phyloP scores from a whole-genome alignment of 2,113 vertebrate species.

The Scytalopus superciliaris region DNA sequence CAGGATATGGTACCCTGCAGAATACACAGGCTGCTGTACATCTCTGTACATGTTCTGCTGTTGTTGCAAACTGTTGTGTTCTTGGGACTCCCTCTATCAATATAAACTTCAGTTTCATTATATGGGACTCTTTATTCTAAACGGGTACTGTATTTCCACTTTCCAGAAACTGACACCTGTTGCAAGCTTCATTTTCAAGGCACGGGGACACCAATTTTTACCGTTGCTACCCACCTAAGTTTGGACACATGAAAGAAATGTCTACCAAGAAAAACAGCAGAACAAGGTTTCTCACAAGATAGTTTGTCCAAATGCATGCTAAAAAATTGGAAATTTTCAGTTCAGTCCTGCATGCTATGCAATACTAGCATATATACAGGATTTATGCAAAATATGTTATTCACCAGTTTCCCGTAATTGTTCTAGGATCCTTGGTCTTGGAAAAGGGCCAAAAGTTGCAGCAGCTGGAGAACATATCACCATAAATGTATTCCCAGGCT shows the following conservation, averaged over 20 bases:
- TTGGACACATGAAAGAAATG: neutral
- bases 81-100: neutral
- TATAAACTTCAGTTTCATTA: neutral
- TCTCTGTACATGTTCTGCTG: neutral
- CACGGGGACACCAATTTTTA: neutral
- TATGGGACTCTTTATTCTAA: conserved; percentile 12
- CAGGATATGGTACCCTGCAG: neutral
- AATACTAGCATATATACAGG: neutral
- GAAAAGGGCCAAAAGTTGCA: neutral
- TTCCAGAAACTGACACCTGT: neutral
- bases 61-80: neutral
- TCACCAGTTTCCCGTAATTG: neutral
- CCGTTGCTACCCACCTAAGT: neutral
- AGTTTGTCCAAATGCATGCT: neutral
- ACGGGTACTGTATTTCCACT: neutral
- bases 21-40: neutral
- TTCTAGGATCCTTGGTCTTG: neutral
- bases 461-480: neutral
- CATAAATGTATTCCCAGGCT: neutral
- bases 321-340: neutral
- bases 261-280: neutral
- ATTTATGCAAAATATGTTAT: neutral
- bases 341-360: neutral
- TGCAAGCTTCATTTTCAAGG: conserved; percentile 10
- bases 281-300: neutral